Evolutionary conservation across 2,797 vertebrate genomes (phyloP).

Genomic region (Valencia hispanica): DNA sequence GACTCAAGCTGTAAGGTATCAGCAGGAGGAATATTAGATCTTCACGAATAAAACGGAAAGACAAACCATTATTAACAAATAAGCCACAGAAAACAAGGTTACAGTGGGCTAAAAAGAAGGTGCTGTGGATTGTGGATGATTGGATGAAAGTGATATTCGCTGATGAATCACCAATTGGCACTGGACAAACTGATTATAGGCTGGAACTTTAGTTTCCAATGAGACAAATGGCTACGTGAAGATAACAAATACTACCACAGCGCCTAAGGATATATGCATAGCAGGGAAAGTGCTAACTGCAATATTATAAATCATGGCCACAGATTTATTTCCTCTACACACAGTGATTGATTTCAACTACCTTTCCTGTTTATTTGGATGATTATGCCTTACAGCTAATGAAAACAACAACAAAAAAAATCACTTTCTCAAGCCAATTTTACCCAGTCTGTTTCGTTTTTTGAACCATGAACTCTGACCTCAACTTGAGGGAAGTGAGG

Average conservation of each 20-base stretch:
- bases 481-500: no score
- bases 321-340: neutral
- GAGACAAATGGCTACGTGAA: neutral
- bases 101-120: neutral
- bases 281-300: neutral
- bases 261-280: neutral
- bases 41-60: neutral
- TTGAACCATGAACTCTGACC: no score
- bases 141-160: neutral
- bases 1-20: neutral
- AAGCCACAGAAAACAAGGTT: neutral
- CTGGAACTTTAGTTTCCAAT: neutral
- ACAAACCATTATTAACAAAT: neutral
- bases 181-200: neutral
- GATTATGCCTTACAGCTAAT: neutral
- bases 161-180: neutral
- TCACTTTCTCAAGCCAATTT: no score
- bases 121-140: neutral
- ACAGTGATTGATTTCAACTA: no score
- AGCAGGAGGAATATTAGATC: neutral
- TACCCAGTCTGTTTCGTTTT: no score
- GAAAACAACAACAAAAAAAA: neutral
- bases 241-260: neutral
- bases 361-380: neutral
- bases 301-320: neutral